Percentiles rank a stretch among this genome's conserved stretches.
These are phyloP conservation scores for Gallinago media DNA, from an alignment of 2,113 vertebrate species.

Conservation along the genomic window DNA sequence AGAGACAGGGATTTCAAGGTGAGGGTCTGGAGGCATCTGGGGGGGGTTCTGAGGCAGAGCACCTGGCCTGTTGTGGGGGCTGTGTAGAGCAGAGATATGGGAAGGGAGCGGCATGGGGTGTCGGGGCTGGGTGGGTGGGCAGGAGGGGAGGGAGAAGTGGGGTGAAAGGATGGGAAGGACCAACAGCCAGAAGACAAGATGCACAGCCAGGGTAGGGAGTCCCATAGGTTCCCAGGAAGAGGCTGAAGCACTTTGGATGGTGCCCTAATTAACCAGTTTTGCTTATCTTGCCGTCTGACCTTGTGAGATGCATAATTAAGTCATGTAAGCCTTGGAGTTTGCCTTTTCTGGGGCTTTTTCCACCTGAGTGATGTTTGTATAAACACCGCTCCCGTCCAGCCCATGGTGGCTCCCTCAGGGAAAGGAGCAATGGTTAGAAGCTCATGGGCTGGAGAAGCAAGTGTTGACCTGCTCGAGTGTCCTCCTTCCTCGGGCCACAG, in stretches of 20 bases:
- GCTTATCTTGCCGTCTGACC: background rate
- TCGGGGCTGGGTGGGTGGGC: background rate
- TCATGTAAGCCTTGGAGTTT: background rate
- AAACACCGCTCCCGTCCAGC: background rate
- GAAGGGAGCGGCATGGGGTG: fast-evolving
- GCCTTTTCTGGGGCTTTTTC: conserved; percentile 19
- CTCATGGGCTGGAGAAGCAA: background rate
- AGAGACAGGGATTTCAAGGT: conserved; percentile 83
- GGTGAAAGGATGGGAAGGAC: background rate
- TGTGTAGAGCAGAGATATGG: background rate
- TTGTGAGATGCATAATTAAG: background rate
- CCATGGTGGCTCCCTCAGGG: background rate
- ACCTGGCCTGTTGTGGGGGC: fast-evolving
- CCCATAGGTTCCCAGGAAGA: background rate
- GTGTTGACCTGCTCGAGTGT: background rate
- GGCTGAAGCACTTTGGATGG: background rate
- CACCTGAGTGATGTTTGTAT: background rate
- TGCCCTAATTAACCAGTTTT: background rate
- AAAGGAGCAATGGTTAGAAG: background rate
- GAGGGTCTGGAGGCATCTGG: background rate
- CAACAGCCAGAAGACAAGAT: background rate
- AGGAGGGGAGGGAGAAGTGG: background rate
- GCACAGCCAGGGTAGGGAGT: fast-evolving
- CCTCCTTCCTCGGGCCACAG: background rate
- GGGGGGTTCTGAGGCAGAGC: background rate